phyloP scores from a whole-genome alignment of 2,888 invertebrate species.

The Cyclophora albipunctata region DNA sequence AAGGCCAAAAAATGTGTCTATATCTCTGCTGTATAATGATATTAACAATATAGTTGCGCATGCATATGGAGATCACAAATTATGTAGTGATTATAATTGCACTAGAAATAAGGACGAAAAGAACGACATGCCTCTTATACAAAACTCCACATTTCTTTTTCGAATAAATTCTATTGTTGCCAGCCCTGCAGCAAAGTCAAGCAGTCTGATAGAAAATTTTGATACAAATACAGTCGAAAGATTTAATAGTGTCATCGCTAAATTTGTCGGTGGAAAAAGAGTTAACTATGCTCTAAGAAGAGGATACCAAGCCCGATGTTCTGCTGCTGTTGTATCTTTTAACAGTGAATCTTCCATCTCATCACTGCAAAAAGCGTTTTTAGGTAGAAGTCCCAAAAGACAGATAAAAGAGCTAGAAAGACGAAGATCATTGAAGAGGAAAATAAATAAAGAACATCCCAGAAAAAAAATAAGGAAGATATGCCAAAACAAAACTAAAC shows the following conservation, averaged over 20 bases:
- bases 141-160: conserved; percentile 9
- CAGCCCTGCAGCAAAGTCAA: conserved; percentile 7
- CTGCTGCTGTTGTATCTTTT: conserved; percentile 29
- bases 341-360: conserved; percentile 17
- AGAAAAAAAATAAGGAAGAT: conserved; percentile 1
- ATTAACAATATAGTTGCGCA: too few relatives aligned
- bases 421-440: conserved; percentile 9
- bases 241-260: conserved; percentile 28
- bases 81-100: too few relatives aligned
- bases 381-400: not conserved
- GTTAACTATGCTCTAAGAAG: conserved; percentile 26
- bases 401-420: conserved; percentile 10
- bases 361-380: conserved; percentile 12
- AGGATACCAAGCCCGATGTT: conserved; percentile 29
- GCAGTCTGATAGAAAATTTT: conserved; percentile 19
- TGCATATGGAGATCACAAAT: too few relatives aligned
- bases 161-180: conserved; percentile 7
- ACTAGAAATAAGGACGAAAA: too few relatives aligned
- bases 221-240: conserved; percentile 28
- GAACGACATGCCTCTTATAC: too few relatives aligned
- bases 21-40: too few relatives aligned
- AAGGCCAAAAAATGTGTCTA: too few relatives aligned
- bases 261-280: conserved; percentile 34
- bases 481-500: conserved; percentile 12
- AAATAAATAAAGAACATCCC: conserved; percentile 5